Conservation (phyloP, 1,140 invertebrate genomes). For the Saccostrea cuccullata region DNA sequence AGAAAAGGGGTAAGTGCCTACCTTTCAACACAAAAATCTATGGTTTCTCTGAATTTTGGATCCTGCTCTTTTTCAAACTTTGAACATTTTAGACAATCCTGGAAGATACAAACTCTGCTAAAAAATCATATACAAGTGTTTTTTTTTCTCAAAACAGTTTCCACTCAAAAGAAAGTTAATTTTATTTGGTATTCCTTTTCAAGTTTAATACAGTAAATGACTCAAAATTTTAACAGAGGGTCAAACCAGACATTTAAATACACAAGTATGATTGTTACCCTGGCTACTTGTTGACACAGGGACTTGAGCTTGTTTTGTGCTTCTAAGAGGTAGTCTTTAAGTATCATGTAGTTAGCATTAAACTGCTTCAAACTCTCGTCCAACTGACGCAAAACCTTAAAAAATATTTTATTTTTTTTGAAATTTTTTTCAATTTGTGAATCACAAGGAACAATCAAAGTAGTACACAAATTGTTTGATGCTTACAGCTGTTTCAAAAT, state of each 20-base stretch:
- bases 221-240: too few relatives aligned
- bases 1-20: constrained; percentile 42
- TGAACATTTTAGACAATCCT: constrained; percentile 63
- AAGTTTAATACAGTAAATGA: too few relatives aligned
- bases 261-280: constrained; percentile 56
- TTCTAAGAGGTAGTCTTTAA: constrained; percentile 71
- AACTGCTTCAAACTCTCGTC: constrained; percentile 66
- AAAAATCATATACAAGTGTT: too few relatives aligned
- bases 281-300: constrained; percentile 52
- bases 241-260: too few relatives aligned
- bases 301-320: constrained; percentile 59
- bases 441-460: too few relatives aligned
- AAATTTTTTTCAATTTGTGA: background rate
- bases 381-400: constrained; percentile 61
- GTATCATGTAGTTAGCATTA: constrained; percentile 71
- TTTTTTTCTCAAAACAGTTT: too few relatives aligned
- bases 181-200: too few relatives aligned
- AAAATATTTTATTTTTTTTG: background rate
- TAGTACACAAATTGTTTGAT: too few relatives aligned
- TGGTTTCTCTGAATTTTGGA: constrained; percentile 61
- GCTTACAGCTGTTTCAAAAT: too few relatives aligned
- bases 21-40: constrained; percentile 67
- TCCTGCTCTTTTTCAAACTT: constrained; percentile 52
- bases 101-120: constrained; percentile 30
- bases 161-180: too few relatives aligned